These are phyloP conservation scores for Dendrolimus punctatus DNA, from an alignment of 1,140 invertebrate genomes.

Conservation along the genomic window DNA sequence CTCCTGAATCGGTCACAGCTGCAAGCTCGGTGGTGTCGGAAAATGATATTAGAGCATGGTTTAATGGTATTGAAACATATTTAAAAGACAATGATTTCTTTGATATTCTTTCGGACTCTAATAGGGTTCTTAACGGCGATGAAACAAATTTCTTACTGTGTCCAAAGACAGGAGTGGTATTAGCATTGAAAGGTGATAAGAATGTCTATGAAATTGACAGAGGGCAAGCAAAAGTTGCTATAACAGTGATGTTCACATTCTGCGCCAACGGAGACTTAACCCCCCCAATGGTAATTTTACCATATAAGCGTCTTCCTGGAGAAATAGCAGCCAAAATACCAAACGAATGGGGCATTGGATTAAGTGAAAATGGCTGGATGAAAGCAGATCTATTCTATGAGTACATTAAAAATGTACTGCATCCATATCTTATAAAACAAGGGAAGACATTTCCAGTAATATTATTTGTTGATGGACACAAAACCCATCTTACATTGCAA, in stretches of 20 bases:
- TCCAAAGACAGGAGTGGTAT: too few relatives aligned
- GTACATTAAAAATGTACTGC: slow-evolving; percentile 30
- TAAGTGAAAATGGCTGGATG: slow-evolving; percentile 7
- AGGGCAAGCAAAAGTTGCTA: background rate
- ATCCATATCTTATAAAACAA: slow-evolving; percentile 25
- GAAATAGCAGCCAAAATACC: background rate
- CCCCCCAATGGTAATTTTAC: slow-evolving; percentile 7
- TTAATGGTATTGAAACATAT: too few relatives aligned
- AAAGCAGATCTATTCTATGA: slow-evolving; percentile 30
- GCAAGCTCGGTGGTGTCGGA: too few relatives aligned
- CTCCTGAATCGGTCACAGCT: too few relatives aligned
- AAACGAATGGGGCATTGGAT: slow-evolving; percentile 5
- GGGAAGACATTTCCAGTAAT: slow-evolving; percentile 34
- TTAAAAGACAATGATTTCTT: too few relatives aligned
- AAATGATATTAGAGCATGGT: too few relatives aligned
- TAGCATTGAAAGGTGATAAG: too few relatives aligned
- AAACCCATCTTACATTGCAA: slow-evolving; percentile 31
- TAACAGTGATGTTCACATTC: too few relatives aligned
- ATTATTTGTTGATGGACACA: slow-evolving; percentile 49
- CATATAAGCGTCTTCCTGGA: background rate
- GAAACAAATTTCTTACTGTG: too few relatives aligned
- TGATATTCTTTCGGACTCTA: too few relatives aligned
- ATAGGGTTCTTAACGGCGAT: too few relatives aligned
- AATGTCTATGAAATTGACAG: background rate
- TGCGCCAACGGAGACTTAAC: slow-evolving; percentile 3